Evolutionary conservation across 2,888 invertebrate species (phyloP).

Genomic region (Acrobasis consociella): DNA sequence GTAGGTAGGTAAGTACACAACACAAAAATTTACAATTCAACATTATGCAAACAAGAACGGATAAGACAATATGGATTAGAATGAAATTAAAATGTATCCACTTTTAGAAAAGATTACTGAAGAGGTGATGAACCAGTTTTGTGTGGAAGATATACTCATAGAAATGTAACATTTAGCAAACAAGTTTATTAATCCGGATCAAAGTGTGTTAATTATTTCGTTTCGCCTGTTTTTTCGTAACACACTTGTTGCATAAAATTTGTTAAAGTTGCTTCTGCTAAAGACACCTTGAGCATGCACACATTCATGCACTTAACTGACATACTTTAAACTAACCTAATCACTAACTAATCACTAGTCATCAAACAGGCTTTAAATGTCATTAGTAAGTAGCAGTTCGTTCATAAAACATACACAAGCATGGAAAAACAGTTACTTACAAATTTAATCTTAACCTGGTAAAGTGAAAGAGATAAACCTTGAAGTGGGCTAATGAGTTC

Average conservation of each 20-base stretch:
- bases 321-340: too few species aligned
- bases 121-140: background rate
- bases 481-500: conserved; percentile 5
- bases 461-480: conserved; percentile 1
- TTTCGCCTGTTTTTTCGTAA: conserved; percentile 25
- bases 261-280: conserved; percentile 2
- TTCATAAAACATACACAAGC: background rate
- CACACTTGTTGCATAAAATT: conserved; percentile 16
- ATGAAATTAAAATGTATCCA: background rate
- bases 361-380: background rate
- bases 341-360: too few species aligned
- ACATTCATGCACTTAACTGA: too few species aligned
- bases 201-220: conserved; percentile 25
- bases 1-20: too few species aligned
- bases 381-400: too few species aligned
- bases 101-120: background rate
- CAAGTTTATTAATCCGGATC: conserved; percentile 24
- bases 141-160: background rate
- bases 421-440: background rate
- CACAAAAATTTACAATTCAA: too few species aligned
- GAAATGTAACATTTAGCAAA: conserved; percentile 16
- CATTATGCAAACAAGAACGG: too few species aligned
- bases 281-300: background rate
- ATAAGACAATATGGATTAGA: too few species aligned
- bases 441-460: background rate